Evolutionary conservation across 2,888 invertebrate species (phyloP).

Genomic region (Xanthostigma xanthostigma): DNA sequence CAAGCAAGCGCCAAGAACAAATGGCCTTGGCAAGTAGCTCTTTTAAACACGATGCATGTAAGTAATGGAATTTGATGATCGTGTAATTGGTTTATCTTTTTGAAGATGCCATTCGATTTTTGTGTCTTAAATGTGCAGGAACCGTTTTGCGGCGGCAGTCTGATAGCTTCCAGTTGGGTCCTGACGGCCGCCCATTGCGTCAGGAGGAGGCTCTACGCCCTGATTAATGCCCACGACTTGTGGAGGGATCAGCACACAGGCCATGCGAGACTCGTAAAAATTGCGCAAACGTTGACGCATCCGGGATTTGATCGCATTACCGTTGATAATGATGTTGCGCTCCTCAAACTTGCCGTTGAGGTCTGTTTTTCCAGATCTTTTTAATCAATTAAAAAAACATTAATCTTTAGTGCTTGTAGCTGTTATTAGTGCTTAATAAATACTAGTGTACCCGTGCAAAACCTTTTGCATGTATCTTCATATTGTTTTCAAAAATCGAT

Average conservation of each 20-base stretch:
- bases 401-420: too few species aligned
- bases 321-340: slow-evolving; percentile 84
- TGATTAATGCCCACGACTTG: slow-evolving; percentile 77
- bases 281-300: slow-evolving; percentile 62
- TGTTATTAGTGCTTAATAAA: too few species aligned
- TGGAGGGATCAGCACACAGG: slow-evolving; percentile 43
- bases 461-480: too few species aligned
- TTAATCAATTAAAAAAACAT: too few species aligned
- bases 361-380: background rate
- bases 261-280: slow-evolving; percentile 62
- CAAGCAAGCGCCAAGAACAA: slow-evolving; percentile 60
- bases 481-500: too few species aligned
- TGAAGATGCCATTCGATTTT: background rate
- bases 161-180: slow-evolving; percentile 70
- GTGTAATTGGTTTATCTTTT: background rate
- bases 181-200: slow-evolving; percentile 82
- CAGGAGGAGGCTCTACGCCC: slow-evolving; percentile 57
- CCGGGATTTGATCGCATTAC: slow-evolving; percentile 76
- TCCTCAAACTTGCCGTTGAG: slow-evolving; percentile 46
- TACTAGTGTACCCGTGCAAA: too few species aligned
- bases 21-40: slow-evolving; percentile 93
- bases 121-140: slow-evolving; percentile 37
- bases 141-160: slow-evolving; percentile 77
- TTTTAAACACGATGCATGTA: slow-evolving; percentile 37
- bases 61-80: background rate